Conservation (phyloP, 2,888 invertebrate genomes). For the Dione vanillae region DNA sequence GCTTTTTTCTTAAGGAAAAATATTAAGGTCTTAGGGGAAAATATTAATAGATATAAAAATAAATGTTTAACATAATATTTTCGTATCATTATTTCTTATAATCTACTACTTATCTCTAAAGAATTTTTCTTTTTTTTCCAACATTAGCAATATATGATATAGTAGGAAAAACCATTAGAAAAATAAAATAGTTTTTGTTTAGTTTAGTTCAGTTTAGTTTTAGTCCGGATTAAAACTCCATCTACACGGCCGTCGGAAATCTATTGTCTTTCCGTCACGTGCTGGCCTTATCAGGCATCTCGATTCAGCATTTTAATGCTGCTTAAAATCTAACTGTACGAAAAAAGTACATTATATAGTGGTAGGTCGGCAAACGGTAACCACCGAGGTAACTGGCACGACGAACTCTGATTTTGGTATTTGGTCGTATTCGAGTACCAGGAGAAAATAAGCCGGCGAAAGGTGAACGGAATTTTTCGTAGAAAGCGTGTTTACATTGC, state of each 20-base stretch:
- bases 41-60: constrained; percentile 17
- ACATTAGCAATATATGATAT: neutral
- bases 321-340: constrained; percentile 78
- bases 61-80: neutral
- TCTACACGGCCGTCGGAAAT: constrained; percentile 20
- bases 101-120: too few relatives aligned
- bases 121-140: too few relatives aligned
- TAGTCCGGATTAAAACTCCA: neutral
- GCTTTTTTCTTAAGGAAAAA: constrained; percentile 21
- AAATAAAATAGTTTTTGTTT: too few relatives aligned
- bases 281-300: constrained; percentile 63
- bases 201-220: neutral
- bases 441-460: constrained; percentile 75
- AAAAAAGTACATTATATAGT: constrained; percentile 75
- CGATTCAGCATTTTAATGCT: constrained; percentile 76
- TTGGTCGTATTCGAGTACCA: constrained; percentile 64
- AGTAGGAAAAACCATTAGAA: constrained; percentile 5
- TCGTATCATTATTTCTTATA: too few relatives aligned
- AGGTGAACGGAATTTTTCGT: constrained; percentile 65
- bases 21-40: constrained; percentile 21
- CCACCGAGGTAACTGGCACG: constrained; percentile 68
- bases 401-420: constrained; percentile 65
- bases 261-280: constrained; percentile 25
- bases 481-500: constrained; percentile 61
- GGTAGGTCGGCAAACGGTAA: constrained; percentile 83